Conservation (phyloP, 2,888 invertebrate genomes). For the Eupelmus urozonus region DNA sequence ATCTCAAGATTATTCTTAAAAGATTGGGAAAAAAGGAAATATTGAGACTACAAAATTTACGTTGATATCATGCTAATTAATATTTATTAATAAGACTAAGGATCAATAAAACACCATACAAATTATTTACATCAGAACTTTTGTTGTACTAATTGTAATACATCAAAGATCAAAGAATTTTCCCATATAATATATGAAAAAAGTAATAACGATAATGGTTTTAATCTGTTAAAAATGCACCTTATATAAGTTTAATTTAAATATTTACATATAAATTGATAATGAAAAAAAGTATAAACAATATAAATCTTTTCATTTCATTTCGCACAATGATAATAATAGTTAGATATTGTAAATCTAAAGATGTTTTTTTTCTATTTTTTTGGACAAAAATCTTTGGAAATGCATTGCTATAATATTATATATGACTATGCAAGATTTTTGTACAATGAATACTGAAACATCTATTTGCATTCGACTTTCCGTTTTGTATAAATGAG, state of each 20-base stretch:
- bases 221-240: conserved; percentile 39
- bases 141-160: conserved; percentile 21
- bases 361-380: conserved; percentile 35
- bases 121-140: conserved; percentile 46
- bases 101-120: conserved; percentile 56
- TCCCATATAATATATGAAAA: conserved; percentile 33
- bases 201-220: conserved; percentile 38
- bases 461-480: conserved; percentile 19
- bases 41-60: too few relatives aligned
- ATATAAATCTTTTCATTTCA: conserved; percentile 42
- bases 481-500: conserved; percentile 10
- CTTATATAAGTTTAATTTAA: conserved; percentile 44
- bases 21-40: too few relatives aligned
- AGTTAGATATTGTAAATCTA: conserved; percentile 41
- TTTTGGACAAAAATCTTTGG: conserved; percentile 57
- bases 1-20: too few relatives aligned
- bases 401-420: conserved; percentile 22
- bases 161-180: conserved; percentile 4
- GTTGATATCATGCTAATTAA: conserved; percentile 49
- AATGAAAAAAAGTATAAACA: conserved; percentile 51
- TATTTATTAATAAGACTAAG: conserved; percentile 55
- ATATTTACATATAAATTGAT: conserved; percentile 54
- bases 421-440: conserved; percentile 39
- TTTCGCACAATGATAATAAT: conserved; percentile 34
- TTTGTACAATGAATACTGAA: conserved; percentile 44